These are phyloP conservation scores for Drosophila eohydei DNA, from an alignment of 2,888 invertebrate species.

Conservation along the genomic window DNA sequence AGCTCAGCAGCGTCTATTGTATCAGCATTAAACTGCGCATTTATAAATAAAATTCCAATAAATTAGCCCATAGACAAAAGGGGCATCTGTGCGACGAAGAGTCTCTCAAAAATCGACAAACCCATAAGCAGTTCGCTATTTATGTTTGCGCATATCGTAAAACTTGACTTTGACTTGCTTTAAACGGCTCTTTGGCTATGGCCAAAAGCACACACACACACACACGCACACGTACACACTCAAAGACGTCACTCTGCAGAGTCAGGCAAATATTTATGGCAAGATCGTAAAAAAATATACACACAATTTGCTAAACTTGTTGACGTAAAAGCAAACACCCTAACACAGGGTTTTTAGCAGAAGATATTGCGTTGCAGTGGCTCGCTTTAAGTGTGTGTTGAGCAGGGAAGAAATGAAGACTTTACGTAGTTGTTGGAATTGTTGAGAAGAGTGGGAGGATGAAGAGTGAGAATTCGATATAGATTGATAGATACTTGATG, in stretches of 20 bases:
- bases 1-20: slow-evolving; percentile 18
- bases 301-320: slow-evolving; percentile 10
- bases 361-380: background rate
- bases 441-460: background rate
- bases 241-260: slow-evolving; percentile 23
- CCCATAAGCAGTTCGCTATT: slow-evolving; percentile 70
- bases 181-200: slow-evolving; percentile 52
- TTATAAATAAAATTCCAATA: slow-evolving; percentile 71
- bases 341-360: background rate
- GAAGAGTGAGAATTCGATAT: background rate
- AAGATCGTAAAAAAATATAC: slow-evolving; percentile 16
- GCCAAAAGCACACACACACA: slow-evolving; percentile 29
- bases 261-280: slow-evolving; percentile 46
- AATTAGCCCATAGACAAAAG: slow-evolving; percentile 55
- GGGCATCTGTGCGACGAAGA: slow-evolving; percentile 21
- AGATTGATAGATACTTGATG: background rate
- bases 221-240: slow-evolving; percentile 16
- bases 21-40: slow-evolving; percentile 63
- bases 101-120: slow-evolving; percentile 26
- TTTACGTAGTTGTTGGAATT: background rate
- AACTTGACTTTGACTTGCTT: slow-evolving; percentile 77
- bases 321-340: slow-evolving; percentile 25
- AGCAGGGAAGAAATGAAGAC: background rate
- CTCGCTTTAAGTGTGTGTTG: background rate
- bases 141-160: slow-evolving; percentile 61